Evolutionary conservation across 2,888 invertebrate species (phyloP), one percentile per base, ranked within the genome.

Genomic region (Macaria notata): DNA sequence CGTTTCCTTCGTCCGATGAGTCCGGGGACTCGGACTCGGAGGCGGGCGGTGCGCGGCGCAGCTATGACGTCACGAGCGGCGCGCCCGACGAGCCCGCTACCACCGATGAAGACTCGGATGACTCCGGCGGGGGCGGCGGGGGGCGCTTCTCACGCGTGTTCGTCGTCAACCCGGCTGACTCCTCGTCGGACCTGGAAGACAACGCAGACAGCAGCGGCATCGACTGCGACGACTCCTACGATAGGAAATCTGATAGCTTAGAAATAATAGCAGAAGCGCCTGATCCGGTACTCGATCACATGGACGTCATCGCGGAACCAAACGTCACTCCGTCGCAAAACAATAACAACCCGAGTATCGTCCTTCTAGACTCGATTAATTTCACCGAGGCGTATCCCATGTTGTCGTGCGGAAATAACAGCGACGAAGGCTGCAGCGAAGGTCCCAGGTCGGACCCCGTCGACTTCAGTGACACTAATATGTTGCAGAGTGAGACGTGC

Each of bases 211-310:
- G 92, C 63, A 92, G 92, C 56, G 93, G 93, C 45, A 93, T 91
- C 49, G 93, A 94, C 68, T 93, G 94, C 48, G 94, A 94, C 38
- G 94, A 95, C 73, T 93, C 94, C 64, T 94, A 94, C 68, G 89
- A 89, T 66, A 88, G 85, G 69, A 90, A 87, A 70, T 88, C 88
- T 1, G 89, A 90, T 62, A 84, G 81, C 59, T 75, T 88, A 68
- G 89, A 89, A 79, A 79, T 84, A 63, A 83, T 83, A 48, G 81
- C 75, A 31, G 84, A 84, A 54, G 75, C 76, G 54, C 73, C 73
- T n/a, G 75, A 76, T 54, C 73, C 73, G n/a, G 68, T 70, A 56
- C 79, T 78, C 65, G 84, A 86, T 68, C 78, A 80, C 57, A 68
- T 70, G 31, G 77, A 83, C 63, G 63, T 72, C 39, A 73, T 70